Evolutionary conservation across 2,113 vertebrate genomes (phyloP).

Genomic region (Cavia porcellus): DNA sequence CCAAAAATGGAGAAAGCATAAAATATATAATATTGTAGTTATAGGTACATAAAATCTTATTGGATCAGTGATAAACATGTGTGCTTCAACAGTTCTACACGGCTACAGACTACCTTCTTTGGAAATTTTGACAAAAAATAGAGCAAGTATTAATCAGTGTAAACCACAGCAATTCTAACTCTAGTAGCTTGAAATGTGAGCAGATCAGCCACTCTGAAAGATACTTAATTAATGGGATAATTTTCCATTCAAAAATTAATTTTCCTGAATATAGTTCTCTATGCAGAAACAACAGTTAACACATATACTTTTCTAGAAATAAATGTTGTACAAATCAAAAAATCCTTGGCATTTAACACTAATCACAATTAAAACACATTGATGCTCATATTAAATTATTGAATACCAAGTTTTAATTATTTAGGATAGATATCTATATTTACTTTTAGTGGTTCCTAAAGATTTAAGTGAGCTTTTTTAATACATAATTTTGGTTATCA

Average conservation of each 20-base stretch:
- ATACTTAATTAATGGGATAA: conserved; percentile 63
- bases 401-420: conserved; percentile 24
- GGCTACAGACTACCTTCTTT: conserved; percentile 78
- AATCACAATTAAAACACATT: conserved; percentile 46
- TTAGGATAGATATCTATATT: conserved; percentile 40
- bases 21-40: conserved; percentile 83
- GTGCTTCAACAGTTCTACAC: conserved; percentile 83
- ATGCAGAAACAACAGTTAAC: conserved; percentile 38
- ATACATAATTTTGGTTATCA: not conserved
- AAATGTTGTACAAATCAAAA: not conserved
- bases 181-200: not conserved
- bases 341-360: conserved; percentile 42
- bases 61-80: conserved; percentile 86
- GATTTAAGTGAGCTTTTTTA: not conserved
- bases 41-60: conserved; percentile 86
- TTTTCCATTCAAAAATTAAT: conserved; percentile 71
- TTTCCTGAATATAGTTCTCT: conserved; percentile 60
- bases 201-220: conserved; percentile 68
- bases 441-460: conserved; percentile 15
- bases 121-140: conserved; percentile 74
- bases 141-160: conserved; percentile 72
- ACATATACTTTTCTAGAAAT: conserved; percentile 47
- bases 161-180: conserved; percentile 58
- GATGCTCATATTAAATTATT: conserved; percentile 59
- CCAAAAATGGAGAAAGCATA: conserved; percentile 80